Evolutionary conservation across 2,888 invertebrate species (phyloP).

Genomic region (Colletes collaris): DNA sequence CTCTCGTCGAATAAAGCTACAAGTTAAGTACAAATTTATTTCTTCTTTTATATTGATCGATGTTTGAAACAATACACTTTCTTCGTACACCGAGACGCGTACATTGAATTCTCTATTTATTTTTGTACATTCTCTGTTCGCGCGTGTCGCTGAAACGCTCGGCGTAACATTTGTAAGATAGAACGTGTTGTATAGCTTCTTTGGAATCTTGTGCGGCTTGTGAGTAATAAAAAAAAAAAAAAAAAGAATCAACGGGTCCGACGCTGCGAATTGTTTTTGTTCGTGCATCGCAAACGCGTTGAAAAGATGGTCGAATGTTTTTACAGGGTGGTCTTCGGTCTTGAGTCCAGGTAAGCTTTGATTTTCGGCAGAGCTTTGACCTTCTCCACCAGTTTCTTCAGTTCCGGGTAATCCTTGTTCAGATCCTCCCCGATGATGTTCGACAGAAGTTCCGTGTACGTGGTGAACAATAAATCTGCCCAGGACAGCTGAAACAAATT

Average conservation of each 20-base stretch:
- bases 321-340: slow-evolving; percentile 71
- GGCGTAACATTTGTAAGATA: background rate
- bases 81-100: no score
- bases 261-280: no score
- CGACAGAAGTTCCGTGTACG: slow-evolving; percentile 79
- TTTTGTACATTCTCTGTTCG: slow-evolving; percentile 24
- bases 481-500: slow-evolving; percentile 74
- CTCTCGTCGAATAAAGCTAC: no score
- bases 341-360: slow-evolving; percentile 81
- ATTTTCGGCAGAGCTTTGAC: slow-evolving; percentile 81
- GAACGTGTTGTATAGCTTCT: slow-evolving; percentile 4
- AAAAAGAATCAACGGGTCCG: background rate
- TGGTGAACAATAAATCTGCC: slow-evolving; percentile 82
- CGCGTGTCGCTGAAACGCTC: no score
- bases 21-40: no score
- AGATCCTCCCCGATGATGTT: slow-evolving; percentile 72
- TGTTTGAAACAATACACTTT: no score
- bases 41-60: no score
- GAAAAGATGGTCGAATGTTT: no score
- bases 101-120: slow-evolving; percentile 32
- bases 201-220: slow-evolving; percentile 8
- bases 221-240: slow-evolving; percentile 1
- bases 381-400: slow-evolving; percentile 81
- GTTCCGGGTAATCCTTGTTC: slow-evolving; percentile 81
- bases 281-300: no score